Base-by-base conservation (phyloP, 1,140 invertebrate genomes). In the Trichonephila inaurata region DNA sequence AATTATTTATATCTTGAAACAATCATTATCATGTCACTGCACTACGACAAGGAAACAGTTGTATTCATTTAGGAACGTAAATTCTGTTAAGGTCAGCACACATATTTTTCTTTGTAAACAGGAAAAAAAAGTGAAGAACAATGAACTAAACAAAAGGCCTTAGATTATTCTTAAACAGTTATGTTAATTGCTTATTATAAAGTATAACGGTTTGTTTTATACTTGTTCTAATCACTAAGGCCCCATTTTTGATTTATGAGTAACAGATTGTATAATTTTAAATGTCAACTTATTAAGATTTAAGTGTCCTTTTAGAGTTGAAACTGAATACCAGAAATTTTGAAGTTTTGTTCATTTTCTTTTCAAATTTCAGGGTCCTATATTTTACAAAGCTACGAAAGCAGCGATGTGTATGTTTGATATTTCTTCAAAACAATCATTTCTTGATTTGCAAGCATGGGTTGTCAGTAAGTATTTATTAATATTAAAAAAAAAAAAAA, bases 351-450 rank as follows among this genome's bases (percentile, higher is more conserved):
- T 69, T 24, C n/a, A 69, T 69, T 69, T 69, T 69, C 14, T n/a
- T 69, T 28, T 69, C 6, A 51, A 51, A 3, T 87, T 89, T 21
- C 66, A 94, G 93, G 93, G 93, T 83, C 93, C 93, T 16, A 94
- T 94, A 64, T 94, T 94, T 85, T 94, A 94, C 62, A 94, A 94
- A 90, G 93, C 93, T 18, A 89, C 93, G 8, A 94, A 77, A 89
- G 93, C 93, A 19, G 93, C 93, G 1, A 94, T 94, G 86, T 94
- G 93, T 28, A 90, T 94, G 86, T 94, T 94, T 69, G 93, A 94
- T 58, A 69, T 94, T 14, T 60, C 93, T 69, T 94, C 93, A 8
- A 94, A 90, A 66, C 58, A 94, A 28, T 94, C 93, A 24, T 94
- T 94, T 83, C 72, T 83, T 19, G 87, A 94, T 60, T 40, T 94